Conservation (phyloP, 1,140 invertebrate species). For the Atta colombica region DNA sequence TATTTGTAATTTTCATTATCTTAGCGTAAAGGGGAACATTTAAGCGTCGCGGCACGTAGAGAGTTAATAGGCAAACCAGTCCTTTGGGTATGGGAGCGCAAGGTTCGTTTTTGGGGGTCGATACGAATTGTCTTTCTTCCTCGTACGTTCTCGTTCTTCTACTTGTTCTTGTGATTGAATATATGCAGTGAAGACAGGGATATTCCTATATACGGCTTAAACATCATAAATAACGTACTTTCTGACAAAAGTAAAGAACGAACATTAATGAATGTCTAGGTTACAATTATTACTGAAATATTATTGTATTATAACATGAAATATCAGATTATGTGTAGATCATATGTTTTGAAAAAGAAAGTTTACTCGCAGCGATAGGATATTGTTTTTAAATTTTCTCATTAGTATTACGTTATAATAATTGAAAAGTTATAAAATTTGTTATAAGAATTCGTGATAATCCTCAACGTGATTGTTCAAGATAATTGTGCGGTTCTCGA, state of each 20-base stretch:
- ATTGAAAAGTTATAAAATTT: slow-evolving; percentile 8
- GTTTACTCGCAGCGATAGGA: neutral
- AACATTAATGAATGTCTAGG: neutral
- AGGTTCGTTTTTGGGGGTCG: slow-evolving; percentile 69
- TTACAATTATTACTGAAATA: neutral
- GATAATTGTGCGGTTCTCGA: slow-evolving; percentile 23
- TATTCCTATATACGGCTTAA: neutral
- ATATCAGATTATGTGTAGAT: neutral
- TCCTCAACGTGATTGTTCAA: neutral
- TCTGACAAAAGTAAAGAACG: neutral
- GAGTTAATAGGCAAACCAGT: slow-evolving; percentile 84
- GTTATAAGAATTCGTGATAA: slow-evolving; percentile 34
- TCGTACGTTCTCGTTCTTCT: slow-evolving; percentile 10
- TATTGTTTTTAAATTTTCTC: neutral
- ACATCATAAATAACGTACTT: neutral
- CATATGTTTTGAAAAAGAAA: neutral
- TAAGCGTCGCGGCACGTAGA: slow-evolving; percentile 84
- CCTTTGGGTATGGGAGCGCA: slow-evolving; percentile 59
- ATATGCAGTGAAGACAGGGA: neutral
- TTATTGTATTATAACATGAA: neutral
- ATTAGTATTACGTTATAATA: neutral
- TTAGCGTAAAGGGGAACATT: slow-evolving; percentile 84
- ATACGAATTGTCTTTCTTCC: neutral
- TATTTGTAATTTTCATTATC: slow-evolving; percentile 88
- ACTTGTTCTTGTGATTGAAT: neutral